These are phyloP conservation scores for Cryptotis parvus DNA, from an alignment of 2,113 vertebrate genomes.

Conservation along the genomic window DNA sequence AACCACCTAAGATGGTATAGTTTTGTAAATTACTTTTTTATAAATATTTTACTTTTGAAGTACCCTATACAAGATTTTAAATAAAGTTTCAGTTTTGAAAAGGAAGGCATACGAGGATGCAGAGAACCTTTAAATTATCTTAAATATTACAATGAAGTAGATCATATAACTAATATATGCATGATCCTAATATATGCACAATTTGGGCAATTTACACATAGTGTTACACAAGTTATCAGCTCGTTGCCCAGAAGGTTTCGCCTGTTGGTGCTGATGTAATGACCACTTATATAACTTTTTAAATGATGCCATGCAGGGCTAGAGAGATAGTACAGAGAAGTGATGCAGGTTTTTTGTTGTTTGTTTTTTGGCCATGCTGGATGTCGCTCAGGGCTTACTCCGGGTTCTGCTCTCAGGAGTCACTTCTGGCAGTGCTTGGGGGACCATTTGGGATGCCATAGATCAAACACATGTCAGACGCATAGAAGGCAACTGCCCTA, in stretches of 20 bases:
- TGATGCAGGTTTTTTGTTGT: too few species aligned
- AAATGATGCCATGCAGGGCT: neutral
- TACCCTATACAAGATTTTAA: conserved; percentile 10
- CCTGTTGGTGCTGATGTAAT: neutral
- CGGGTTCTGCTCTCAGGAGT: too few species aligned
- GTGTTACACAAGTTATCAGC: neutral
- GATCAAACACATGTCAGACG: too few species aligned
- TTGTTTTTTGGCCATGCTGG: too few species aligned
- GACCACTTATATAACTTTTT: conserved; percentile 12
- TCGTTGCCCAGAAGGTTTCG: neutral
- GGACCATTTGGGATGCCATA: too few species aligned
- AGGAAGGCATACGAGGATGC: neutral
- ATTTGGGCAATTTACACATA: neutral
- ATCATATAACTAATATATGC: neutral
- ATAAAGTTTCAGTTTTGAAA: neutral
- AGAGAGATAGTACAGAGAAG: too few species aligned
- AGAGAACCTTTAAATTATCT: neutral
- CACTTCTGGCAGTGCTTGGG: too few species aligned
- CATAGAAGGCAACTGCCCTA: too few species aligned
- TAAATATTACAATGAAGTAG: neutral
- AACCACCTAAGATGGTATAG: neutral
- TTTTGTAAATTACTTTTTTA: conserved; percentile 1
- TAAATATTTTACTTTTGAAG: conserved; percentile 35
- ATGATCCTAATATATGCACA: too few species aligned
- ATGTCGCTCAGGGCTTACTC: too few species aligned